Evolutionary conservation across 2,888 invertebrate species (phyloP).

Genomic region (Nowickia ferox): DNA sequence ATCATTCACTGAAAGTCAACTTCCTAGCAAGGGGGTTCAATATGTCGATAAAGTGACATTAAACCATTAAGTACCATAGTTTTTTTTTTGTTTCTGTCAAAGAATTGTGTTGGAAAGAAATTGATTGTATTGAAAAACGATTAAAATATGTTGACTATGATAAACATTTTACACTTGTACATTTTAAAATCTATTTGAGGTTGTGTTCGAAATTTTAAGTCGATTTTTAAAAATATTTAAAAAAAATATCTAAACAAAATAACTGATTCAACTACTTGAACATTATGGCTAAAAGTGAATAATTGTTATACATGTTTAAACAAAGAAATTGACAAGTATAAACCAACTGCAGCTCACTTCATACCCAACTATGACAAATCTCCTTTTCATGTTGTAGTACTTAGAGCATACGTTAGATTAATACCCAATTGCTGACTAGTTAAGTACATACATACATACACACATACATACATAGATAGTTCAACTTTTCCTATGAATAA

Average conservation of each 20-base stretch:
- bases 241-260: background rate
- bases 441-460: too few relatives aligned
- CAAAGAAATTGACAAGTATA: background rate
- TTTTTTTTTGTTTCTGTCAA: too few relatives aligned
- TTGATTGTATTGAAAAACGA: too few relatives aligned
- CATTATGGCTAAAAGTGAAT: too few relatives aligned
- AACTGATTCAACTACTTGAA: background rate
- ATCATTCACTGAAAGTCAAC: too few relatives aligned
- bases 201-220: background rate
- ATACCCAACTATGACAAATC: background rate
- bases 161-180: background rate
- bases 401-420: background rate
- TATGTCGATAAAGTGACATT: too few relatives aligned
- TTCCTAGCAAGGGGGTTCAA: too few relatives aligned
- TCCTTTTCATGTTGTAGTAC: background rate
- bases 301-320: background rate
- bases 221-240: background rate
- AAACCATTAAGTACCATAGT: too few relatives aligned
- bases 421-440: constrained; percentile 20
- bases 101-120: too few relatives aligned
- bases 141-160: background rate
- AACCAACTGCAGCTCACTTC: constrained; percentile 5
- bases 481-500: background rate
- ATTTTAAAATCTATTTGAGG: background rate
- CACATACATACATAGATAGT: background rate